Evolutionary conservation across 2,888 invertebrate species (phyloP), one percentile per base, ranked within the genome.

Genomic region (Lacanobia oleracea): DNA sequence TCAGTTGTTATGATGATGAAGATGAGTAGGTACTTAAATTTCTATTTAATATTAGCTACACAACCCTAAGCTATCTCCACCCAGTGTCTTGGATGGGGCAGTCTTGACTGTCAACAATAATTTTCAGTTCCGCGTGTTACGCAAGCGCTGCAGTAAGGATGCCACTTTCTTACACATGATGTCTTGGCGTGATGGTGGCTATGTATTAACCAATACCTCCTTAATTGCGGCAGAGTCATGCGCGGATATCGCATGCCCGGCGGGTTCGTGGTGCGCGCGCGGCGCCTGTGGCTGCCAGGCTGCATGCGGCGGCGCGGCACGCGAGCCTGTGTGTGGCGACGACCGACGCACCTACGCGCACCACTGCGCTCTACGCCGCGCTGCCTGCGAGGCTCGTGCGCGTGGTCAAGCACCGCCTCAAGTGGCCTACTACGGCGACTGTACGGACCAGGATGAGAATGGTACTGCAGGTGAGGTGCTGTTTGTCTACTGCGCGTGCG

Each of bases 281-380:
- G 98, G 98, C 4, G 96, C 97, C 60, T 99, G 99, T 94, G 97
- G 98, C 14, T 99, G 99, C 92, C 98, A 98, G 2, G 97, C 97
- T 71, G 96, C 97, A 79, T 99, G 99, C 94, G 96, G 97, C 9
- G 97, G 96, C 67, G 96, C 96, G 27, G 96, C 96, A 18, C 95
- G 96, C 33, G 97, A 98, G 87, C 97, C 97, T 4, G 98, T 98
- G 33, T 98, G 98, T 92, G 98, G 97, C 60, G 97, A 97, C 88
- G 97, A 98, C 88, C 97, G 97, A 83, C 96, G 97, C 83, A 98
- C 98, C 8, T 99, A 97, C 93, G 94, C 96, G 81, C 98, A 97
- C 93, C 98, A 98, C 92, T 99, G 99, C 90, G 97, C 98, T 86
- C 96, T 99, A 91, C 97, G 97, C 88, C 97, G 97, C 87, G 97